These are phyloP conservation scores for Allacma fusca DNA, from an alignment of 2,888 invertebrate species.

Conservation along the genomic window DNA sequence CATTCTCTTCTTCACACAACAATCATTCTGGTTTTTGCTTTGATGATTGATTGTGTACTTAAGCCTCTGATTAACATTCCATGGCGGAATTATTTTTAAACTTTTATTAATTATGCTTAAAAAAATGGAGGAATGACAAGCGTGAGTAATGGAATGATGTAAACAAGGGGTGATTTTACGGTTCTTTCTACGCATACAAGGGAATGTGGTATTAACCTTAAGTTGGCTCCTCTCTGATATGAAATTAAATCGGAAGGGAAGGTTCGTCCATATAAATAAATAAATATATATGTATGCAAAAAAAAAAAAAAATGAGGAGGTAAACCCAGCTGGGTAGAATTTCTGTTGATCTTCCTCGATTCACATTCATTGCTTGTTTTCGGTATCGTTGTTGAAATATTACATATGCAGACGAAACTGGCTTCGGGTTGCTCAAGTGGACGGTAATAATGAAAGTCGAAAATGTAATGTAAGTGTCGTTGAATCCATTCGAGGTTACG, in stretches of 20 bases:
- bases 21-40: neutral
- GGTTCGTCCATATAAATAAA: too few relatives aligned
- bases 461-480: conserved; percentile 31
- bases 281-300: neutral
- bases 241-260: conserved; percentile 5
- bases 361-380: neutral
- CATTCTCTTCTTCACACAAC: neutral
- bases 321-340: neutral
- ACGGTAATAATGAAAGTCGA: conserved; percentile 17
- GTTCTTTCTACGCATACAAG: neutral
- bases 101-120: neutral
- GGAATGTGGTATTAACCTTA: neutral
- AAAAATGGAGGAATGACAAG: neutral
- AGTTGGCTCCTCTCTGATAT: neutral
- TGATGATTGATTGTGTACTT: conserved; percentile 5
- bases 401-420: neutral
- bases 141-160: neutral
- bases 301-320: neutral
- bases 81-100: neutral
- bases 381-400: neutral
- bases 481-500: conserved; percentile 18
- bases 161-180: neutral
- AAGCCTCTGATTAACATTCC: neutral
- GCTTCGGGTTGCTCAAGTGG: neutral
- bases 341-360: neutral